Base-by-base conservation (phyloP, 2,797 vertebrate species). In the Hafferia zeledoni region DNA sequence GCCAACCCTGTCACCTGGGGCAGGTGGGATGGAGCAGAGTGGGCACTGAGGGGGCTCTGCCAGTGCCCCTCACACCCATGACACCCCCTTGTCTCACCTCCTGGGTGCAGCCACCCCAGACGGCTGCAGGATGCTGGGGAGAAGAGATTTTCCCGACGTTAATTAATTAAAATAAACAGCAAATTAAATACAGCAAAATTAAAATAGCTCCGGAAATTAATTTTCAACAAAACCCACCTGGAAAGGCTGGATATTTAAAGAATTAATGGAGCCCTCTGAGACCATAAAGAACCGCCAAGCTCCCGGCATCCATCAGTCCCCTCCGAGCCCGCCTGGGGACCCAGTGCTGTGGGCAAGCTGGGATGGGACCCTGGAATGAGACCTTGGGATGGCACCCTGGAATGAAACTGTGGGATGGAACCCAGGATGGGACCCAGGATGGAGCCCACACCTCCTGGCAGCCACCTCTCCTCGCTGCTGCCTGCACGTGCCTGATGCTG, bases 81-180 rank as follows among this genome's bases (percentile, higher is more conserved):
- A 47, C 83, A 88, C 83, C 71, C 59, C 86, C 81, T 67, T n/a
- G 65, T 82, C 53, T 89, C 91, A 27, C 95, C 96, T 76, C 83
- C 92, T 7, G 47, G 78, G 83, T 94, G 83, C 91, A 90, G 90
- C 86, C 89, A 87, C 91, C 91, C 90, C 87, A 94, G 93, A 86
- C 75, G 56, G 95, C 96, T 93, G 96, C 95, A 96, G 95, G 97
- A 96, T 97, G 97, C 96, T 89, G 11, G 46, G 95, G 96, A 97
- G 97, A 86, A 96, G 96, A 92, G 93, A 97, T 97, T 97, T 98
- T 97, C 96, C 95, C 83, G 64, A 95, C 71, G 65, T 97, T 97
- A 97, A 98, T 98, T 98, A 98, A 98, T 98, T 98, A 98, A 98
- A 98, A 98, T 98, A 98, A 98, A 98, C 97, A 98, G 97, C 97